A percentile compares a stretch with the other conserved stretches of the same genome.
phyloP scores from a whole-genome alignment of 2,888 invertebrate species.

The Cosmorhoe ocellata region DNA sequence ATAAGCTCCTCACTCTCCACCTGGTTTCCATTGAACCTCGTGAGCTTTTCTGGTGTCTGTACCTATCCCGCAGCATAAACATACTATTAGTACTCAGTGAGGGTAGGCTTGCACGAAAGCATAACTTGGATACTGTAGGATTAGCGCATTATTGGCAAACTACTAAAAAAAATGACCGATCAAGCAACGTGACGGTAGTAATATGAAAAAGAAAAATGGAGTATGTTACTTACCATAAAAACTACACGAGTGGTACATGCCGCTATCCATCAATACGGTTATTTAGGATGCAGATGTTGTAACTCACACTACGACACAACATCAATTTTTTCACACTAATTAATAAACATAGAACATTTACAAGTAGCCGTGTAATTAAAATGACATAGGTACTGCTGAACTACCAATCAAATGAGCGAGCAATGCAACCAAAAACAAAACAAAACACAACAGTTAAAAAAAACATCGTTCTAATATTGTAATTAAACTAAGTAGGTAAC shows the following conservation, averaged over 20 bases:
- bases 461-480: neutral
- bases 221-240: slow-evolving; percentile 18
- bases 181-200: slow-evolving; percentile 5
- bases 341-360: neutral
- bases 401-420: slow-evolving; percentile 16
- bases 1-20: slow-evolving; percentile 54
- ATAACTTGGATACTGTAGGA: neutral
- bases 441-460: neutral
- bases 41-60: slow-evolving; percentile 42
- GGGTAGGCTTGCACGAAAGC: neutral
- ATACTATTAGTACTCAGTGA: slow-evolving; percentile 28
- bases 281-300: neutral
- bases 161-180: slow-evolving; percentile 19
- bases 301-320: slow-evolving; percentile 9
- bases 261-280: neutral
- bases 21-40: slow-evolving; percentile 53
- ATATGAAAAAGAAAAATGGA: neutral
- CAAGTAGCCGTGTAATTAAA: neutral
- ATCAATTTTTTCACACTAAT: neutral
- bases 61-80: slow-evolving; percentile 48
- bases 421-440: slow-evolving; percentile 22
- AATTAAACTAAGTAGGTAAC: no score
- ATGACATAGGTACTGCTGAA: neutral
- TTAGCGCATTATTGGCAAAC: slow-evolving; percentile 9
- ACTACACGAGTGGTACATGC: no score